phyloP scores from a whole-genome alignment of 1,140 invertebrate species.

The Drosophila paulistorum region DNA sequence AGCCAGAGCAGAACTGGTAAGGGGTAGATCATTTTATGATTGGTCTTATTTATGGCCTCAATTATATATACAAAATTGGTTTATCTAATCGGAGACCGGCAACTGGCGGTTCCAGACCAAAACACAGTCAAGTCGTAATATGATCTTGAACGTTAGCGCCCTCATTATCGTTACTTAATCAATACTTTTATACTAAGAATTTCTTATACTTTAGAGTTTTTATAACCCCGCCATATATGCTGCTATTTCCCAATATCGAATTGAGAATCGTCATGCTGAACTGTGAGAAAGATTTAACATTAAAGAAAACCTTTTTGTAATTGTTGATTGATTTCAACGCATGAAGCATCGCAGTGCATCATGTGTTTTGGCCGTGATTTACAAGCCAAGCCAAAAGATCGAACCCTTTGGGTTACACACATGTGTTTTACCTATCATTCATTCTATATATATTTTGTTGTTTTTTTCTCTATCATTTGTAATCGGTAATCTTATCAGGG shows the following conservation, averaged over 20 bases:
- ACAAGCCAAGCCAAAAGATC: neutral
- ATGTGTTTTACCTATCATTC: neutral
- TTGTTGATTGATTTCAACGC: neutral
- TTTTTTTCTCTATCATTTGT: conserved; percentile 7
- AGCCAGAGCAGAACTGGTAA: neutral
- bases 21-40: conserved; percentile 6
- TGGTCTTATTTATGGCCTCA: conserved; percentile 9
- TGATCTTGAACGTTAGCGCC: conserved; percentile 46
- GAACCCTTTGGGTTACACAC: neutral
- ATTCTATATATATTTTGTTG: neutral
- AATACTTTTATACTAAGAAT: conserved; percentile 9
- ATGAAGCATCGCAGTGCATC: neutral
- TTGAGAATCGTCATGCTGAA: conserved; percentile 52
- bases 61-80: conserved; percentile 35
- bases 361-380: conserved; percentile 1
- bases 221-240: conserved; percentile 41
- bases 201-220: conserved; percentile 23
- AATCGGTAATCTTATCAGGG: conserved; percentile 6
- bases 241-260: conserved; percentile 22
- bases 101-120: neutral
- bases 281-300: neutral
- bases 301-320: neutral
- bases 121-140: conserved; percentile 27
- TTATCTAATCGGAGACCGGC: conserved; percentile 58
- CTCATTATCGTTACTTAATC: conserved; percentile 52